These are phyloP conservation scores for Acanthopagrus latus DNA, from an alignment of 2,797 vertebrate genomes.

Conservation along the genomic window DNA sequence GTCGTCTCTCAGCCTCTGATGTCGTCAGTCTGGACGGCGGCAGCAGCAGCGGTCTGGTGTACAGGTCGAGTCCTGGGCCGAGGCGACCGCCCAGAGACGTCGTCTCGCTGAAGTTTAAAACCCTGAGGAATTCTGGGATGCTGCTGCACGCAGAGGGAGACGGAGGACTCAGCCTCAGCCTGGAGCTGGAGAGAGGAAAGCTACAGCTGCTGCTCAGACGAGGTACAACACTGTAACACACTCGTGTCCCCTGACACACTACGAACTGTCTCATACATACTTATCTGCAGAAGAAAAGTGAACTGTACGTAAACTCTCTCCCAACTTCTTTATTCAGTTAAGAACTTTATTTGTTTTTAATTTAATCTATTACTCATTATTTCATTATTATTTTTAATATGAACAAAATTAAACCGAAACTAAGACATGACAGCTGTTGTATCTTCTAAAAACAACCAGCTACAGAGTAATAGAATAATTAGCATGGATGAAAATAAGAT, in stretches of 20 bases:
- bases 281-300: background rate
- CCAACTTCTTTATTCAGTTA: background rate
- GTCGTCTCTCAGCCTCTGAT: conserved; percentile 87
- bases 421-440: too few species aligned
- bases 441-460: too few species aligned
- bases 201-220: conserved; percentile 89
- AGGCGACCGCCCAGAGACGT: conserved; percentile 83
- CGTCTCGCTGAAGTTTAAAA: conserved; percentile 94
- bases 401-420: too few species aligned
- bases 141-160: conserved; percentile 87
- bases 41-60: conserved; percentile 87
- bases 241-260: background rate
- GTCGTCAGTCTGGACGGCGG: conserved; percentile 89
- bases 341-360: background rate
- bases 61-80: conserved; percentile 82
- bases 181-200: conserved; percentile 91
- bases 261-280: background rate
- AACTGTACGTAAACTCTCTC: background rate
- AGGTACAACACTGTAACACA: conserved; percentile 81
- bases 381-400: too few species aligned
- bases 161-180: conserved; percentile 83
- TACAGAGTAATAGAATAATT: too few species aligned
- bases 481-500: too few species aligned
- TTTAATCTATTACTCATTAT: too few species aligned
- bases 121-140: conserved; percentile 89